phyloP scores from a whole-genome alignment of 2,113 vertebrate genomes.

The Nothoprocta pentlandii region DNA sequence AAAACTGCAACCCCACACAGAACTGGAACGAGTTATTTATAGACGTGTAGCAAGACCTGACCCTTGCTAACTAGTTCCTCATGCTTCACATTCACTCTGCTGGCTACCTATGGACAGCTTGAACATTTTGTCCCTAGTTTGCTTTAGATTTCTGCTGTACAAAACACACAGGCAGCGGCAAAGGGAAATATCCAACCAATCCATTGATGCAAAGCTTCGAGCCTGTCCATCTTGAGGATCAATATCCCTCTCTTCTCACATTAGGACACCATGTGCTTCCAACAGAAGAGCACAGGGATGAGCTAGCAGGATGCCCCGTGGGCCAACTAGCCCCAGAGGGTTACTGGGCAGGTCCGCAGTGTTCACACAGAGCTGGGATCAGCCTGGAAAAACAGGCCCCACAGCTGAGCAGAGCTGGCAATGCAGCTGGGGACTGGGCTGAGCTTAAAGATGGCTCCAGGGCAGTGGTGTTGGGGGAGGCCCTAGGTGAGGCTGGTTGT shows the following conservation, averaged over 20 bases:
- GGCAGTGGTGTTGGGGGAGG: neutral
- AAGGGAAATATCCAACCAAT: neutral
- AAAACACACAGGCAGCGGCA: neutral
- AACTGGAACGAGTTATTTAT: neutral
- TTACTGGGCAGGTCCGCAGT: neutral
- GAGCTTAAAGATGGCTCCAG: neutral
- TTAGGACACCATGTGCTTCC: too few species aligned
- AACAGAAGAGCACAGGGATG: neutral
- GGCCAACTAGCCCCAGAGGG: too few species aligned
- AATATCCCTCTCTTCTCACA: neutral
- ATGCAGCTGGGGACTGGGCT: neutral
- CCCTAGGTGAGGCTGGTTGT: neutral
- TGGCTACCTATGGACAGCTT: neutral
- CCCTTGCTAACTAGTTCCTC: neutral
- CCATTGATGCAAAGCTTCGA: neutral
- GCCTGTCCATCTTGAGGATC: neutral
- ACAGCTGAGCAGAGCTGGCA: accelerated
- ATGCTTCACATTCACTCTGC: neutral
- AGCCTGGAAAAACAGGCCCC: neutral
- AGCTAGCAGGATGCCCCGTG: accelerated
- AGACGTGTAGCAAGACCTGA: neutral
- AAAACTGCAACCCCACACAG: neutral
- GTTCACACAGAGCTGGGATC: accelerated
- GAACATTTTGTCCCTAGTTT: neutral
- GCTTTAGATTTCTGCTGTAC: neutral